These are phyloP conservation scores for Scaptomyza montana DNA, from an alignment of 1,140 invertebrate genomes.

Conservation along the genomic window DNA sequence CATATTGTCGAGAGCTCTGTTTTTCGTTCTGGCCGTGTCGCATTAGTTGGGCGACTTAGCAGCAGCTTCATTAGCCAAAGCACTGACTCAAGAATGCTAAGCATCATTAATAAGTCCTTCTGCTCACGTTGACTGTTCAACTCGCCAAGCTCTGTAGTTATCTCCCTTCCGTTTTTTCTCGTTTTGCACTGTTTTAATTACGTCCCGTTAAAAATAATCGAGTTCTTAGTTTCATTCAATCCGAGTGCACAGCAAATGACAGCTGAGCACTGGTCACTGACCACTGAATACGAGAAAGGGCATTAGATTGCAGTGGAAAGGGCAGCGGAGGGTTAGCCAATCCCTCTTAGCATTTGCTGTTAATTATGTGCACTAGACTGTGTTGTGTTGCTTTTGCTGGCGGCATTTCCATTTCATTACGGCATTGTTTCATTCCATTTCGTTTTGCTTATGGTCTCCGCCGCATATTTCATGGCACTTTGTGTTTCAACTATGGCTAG, in stretches of 20 bases:
- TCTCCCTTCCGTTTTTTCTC: background rate
- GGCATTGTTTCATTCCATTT: constrained; percentile 45
- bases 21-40: constrained; percentile 15
- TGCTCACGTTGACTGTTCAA: constrained; percentile 53
- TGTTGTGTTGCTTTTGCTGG: constrained; percentile 32
- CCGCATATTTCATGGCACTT: constrained; percentile 29
- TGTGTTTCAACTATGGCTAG: constrained; percentile 9
- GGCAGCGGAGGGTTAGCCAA: background rate
- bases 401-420: constrained; percentile 43
- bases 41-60: constrained; percentile 24
- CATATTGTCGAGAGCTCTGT: background rate
- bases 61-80: constrained; percentile 60
- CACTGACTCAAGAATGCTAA: constrained; percentile 22
- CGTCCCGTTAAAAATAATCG: constrained; percentile 75
- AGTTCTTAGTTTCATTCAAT: constrained; percentile 70
- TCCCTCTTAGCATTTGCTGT: constrained; percentile 28
- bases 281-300: constrained; percentile 16
- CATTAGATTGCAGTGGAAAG: background rate
- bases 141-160: constrained; percentile 8
- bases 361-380: constrained; percentile 80
- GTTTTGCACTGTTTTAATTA: constrained; percentile 62
- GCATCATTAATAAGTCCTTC: constrained; percentile 73
- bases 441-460: constrained; percentile 3
- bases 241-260: constrained; percentile 49
- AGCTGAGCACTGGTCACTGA: constrained; percentile 53